These are phyloP conservation scores for Gari tellinella DNA, from an alignment of 2,888 invertebrate genomes.

Conservation along the genomic window DNA sequence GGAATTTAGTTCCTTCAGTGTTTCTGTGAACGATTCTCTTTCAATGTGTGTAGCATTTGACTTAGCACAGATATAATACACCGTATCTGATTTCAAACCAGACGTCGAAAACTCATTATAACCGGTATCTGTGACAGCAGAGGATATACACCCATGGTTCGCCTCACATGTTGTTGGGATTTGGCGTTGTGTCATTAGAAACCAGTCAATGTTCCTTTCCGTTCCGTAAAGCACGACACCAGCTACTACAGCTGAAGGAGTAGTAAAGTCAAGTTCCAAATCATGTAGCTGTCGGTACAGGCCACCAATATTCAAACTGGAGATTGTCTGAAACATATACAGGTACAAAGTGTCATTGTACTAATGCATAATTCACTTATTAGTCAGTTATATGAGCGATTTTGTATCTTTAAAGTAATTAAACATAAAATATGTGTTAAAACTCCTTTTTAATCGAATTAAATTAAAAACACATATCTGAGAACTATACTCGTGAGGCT, in stretches of 20 bases:
- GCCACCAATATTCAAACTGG: constrained; percentile 40
- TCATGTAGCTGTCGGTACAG: constrained; percentile 25
- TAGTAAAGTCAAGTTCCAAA: constrained; percentile 45
- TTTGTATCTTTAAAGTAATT: too few species aligned
- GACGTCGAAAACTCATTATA: constrained; percentile 5
- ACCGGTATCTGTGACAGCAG: not conserved
- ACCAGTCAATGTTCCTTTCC: constrained; percentile 43
- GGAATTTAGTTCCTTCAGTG: constrained; percentile 6
- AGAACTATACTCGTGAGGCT: too few species aligned
- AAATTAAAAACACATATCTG: too few species aligned
- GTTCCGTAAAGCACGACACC: constrained; percentile 36
- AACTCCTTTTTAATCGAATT: too few species aligned
- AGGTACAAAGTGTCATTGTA: too few species aligned
- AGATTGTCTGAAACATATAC: too few species aligned
- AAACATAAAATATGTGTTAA: too few species aligned
- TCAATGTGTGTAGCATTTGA: constrained; percentile 20
- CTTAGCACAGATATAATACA: constrained; percentile 39
- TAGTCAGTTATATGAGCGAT: too few species aligned
- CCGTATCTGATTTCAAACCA: not conserved
- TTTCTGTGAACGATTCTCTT: constrained; percentile 33
- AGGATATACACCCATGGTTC: constrained; percentile 17
- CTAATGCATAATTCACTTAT: too few species aligned
- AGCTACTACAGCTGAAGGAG: constrained; percentile 9
- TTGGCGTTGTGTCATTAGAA: constrained; percentile 29
- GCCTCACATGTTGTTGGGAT: constrained; percentile 23